Evolutionary conservation across 2,888 invertebrate genomes (phyloP), one percentile per base, ranked within the genome.

Genomic region (Pandemis cinnamomeana): DNA sequence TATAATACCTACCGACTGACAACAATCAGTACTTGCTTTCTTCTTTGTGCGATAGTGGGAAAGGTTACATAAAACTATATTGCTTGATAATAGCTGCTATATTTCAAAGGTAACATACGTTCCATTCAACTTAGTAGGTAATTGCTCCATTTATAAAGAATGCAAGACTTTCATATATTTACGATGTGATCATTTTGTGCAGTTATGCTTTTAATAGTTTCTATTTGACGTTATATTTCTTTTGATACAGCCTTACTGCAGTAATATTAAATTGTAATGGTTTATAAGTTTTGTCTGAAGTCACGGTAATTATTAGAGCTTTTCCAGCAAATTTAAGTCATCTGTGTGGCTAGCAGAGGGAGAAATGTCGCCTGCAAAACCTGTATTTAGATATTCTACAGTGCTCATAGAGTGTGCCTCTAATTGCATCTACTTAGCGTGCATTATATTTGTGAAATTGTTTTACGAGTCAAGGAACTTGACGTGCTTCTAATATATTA

Each of bases 361-460:
- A 15, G 64, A 71, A 71, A 71, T 64, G 71, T 44, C 46, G 68
- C 44, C 20, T 53, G n/a, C 55, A 71, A 64, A 55, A 51, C 70
- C 27, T 70, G 44, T 48, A 71, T 55, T 64, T 64, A 15, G 15
- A 64, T 63, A 63, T 64, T 63, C 44, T n/a, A 11, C n/a, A 36
- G 36, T 48, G 36, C 55, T 44, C 15, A 42, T 15, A 10, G 55
- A 51, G 55, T 55, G 44, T 7, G n/a, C n/a, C 44, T 13, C 36
- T 71, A 71, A 71, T 71, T 46, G 71, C 64, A 27, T 46, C 10
- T 7, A n/a, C 15, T 11, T 20, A 62, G 41, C 20, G 63, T 44
- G 55, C n/a, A 27, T 44, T 8, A 60, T 61, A 7, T 3, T 7
- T 41, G 10, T 63, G 15, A 8, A 36, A 64, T 46, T 48, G 48